Evolutionary conservation across 2,888 invertebrate species (phyloP).

Genomic region (Bellardia pandia): DNA sequence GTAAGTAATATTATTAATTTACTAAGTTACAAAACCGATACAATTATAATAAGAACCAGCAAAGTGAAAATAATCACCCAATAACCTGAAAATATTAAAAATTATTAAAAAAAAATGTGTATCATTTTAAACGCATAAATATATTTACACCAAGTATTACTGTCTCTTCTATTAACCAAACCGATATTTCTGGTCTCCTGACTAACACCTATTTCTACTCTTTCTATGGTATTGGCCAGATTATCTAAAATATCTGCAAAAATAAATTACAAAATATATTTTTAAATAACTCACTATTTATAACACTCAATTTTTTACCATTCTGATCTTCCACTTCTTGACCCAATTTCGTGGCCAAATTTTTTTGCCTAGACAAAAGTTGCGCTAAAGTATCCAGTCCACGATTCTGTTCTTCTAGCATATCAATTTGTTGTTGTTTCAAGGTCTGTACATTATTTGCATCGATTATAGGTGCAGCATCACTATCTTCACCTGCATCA

Average conservation of each 20-base stretch:
- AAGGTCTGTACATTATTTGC: slow-evolving; percentile 84
- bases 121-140: background rate
- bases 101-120: slow-evolving; percentile 25
- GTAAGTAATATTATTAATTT: background rate
- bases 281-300: background rate
- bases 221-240: slow-evolving; percentile 89
- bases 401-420: slow-evolving; percentile 90
- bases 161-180: slow-evolving; percentile 88
- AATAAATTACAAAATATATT: background rate
- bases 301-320: slow-evolving; percentile 85
- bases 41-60: slow-evolving; percentile 88
- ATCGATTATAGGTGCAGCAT: slow-evolving; percentile 84
- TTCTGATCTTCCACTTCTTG: slow-evolving; percentile 91
- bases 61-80: slow-evolving; percentile 90
- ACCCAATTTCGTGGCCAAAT: slow-evolving; percentile 90
- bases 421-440: slow-evolving; percentile 86
- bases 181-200: slow-evolving; percentile 88
- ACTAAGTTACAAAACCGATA: slow-evolving; percentile 83
- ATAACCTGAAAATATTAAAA: slow-evolving; percentile 85
- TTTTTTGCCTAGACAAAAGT: slow-evolving; percentile 90
- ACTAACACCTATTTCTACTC: slow-evolving; percentile 88
- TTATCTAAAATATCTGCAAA: slow-evolving; percentile 90
- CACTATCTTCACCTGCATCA: slow-evolving; percentile 80
- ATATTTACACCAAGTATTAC: slow-evolving; percentile 87
- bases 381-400: slow-evolving; percentile 90